Conservation (phyloP, 2,797 vertebrate genomes). For the Echeneis naucrates region DNA sequence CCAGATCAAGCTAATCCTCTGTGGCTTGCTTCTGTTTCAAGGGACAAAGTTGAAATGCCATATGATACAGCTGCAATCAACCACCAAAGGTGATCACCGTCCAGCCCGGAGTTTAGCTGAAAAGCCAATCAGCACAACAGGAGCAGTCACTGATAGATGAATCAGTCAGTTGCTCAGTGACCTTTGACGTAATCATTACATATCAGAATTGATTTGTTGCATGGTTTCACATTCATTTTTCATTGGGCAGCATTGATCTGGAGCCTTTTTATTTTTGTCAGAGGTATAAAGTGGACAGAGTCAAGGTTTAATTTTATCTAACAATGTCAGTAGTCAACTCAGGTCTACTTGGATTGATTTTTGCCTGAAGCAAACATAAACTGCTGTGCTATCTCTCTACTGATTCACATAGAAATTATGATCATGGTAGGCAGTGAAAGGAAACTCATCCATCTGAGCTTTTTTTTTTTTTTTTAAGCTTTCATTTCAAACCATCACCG, state of each 20-base stretch:
- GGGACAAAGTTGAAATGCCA: slow-evolving; percentile 78
- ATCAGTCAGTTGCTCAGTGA: slow-evolving; percentile 35
- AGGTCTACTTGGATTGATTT: slow-evolving; percentile 3
- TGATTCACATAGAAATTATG: not conserved
- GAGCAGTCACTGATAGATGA: slow-evolving; percentile 16
- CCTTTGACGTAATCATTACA: slow-evolving; percentile 44
- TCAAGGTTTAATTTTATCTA: not conserved
- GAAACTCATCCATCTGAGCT: not conserved
- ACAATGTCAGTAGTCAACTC: not conserved
- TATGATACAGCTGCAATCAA: slow-evolving; percentile 45
- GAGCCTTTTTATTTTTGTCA: slow-evolving; percentile 9
- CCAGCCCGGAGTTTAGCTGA: slow-evolving; percentile 60
- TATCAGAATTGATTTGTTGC: slow-evolving; percentile 19
- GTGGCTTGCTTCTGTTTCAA: slow-evolving; percentile 38
- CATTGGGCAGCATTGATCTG: slow-evolving; percentile 12
- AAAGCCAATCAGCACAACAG: slow-evolving; percentile 49
- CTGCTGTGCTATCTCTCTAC: not conserved
- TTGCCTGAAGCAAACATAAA: slow-evolving; percentile 7
- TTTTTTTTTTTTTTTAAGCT: no score
- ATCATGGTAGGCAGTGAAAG: not conserved
- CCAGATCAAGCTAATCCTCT: slow-evolving; percentile 28
- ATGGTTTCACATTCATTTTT: slow-evolving; percentile 68
- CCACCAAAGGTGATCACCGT: slow-evolving; percentile 55
- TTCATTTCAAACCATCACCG: no score
- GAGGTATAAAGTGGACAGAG: slow-evolving; percentile 9